Evolutionary conservation across 2,113 vertebrate species (phyloP), one percentile per base, ranked within the genome.

Genomic region (Nestor notabilis): DNA sequence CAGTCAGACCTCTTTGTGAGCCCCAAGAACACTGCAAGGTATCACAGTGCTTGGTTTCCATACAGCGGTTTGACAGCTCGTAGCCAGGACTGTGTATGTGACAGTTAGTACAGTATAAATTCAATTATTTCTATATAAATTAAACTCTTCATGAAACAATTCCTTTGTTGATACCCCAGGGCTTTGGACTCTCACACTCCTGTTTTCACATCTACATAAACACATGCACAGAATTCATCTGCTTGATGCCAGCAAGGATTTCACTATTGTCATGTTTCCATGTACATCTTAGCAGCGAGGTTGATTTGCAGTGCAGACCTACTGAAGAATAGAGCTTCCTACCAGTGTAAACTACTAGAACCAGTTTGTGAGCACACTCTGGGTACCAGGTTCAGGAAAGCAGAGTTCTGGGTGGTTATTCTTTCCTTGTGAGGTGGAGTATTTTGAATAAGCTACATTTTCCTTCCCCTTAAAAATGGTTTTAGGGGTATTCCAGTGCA

Each of bases 151-250:
- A 27, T 79, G 74, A 92, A 87, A 43, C 39, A 88, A 76, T 44
- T 60, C 55, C 74, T 50, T 53, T 93, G 77, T 89, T 88, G 75
- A 82, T 66, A 94, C 93, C 89, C 17, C 28, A 37, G 93, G 92
- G 90, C 92, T 91, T 82, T 83, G 66, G 87, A 56, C 69, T 95
- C 89, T 39, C 14, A 20, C 77, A 79, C 89, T 33, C 93, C 91
- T 82, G 44, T 91, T 91, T 91, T 91, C 70, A 56, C 46, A 18
- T 85, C 91, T 83, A 23, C 70, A 72, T 56, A 83, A 96, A 94
- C 61, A 76, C 53, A 76, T 82, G 83, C 43, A 31, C 44, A 44
- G 78, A 83, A 87, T 91, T 91, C 3, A 17, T 79, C 81, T 68
- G 2, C 65, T 87, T 52, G 20, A 8, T 2, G 17, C 83, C 77